Evolutionary conservation across 2,113 vertebrate genomes (phyloP), one percentile per base, ranked within the genome.

Genomic region (Microtus pennsylvanicus): DNA sequence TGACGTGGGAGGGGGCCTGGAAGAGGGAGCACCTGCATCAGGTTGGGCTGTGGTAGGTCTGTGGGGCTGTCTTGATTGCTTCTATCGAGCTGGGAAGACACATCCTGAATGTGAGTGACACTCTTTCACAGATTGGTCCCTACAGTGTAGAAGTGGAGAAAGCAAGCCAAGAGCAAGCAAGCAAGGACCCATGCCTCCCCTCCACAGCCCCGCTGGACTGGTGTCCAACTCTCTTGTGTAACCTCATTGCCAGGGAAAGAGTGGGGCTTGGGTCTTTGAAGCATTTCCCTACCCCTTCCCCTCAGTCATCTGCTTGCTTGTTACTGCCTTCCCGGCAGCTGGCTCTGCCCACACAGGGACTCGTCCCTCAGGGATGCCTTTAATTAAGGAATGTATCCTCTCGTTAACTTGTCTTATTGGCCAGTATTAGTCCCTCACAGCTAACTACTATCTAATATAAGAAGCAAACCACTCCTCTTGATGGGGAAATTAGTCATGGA

Each of bases 291-390:
- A 19, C 33, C 2, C 7, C 42, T 24, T 19, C 30, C 1, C 63
- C 45, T 47, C 28, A 13, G 47, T 26, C 35, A 19, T 24, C 58
- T 30, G 33, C 78, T 22, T 47, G 19, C 78, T 61, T 3, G 19
- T 42, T 22, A 11, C 10, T 91, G 69, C 63, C 76, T 58, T 12
- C 1, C 45, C 7, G 17, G 81, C 17, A 38, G 72, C 35, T 26
- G 47, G 21, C 8, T 11, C 47, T 21, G 28, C 28, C 42, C 38
- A 24, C 26, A 19, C 11, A 5, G 55, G 33, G 11, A 3, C 70
- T 12, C 22, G 42, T 61, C 35, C 28, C 3, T 2, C 7, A 5
- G 58, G n/a, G 50, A 1, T 0, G 0, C 19, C 72, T 75, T 30
- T 16, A 86, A 69, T 61, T 38, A 58, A 61, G 30, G 22, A 9